phyloP scores from a whole-genome alignment of 1,140 invertebrate genomes.

The Anagrus nilaparvatae region DNA sequence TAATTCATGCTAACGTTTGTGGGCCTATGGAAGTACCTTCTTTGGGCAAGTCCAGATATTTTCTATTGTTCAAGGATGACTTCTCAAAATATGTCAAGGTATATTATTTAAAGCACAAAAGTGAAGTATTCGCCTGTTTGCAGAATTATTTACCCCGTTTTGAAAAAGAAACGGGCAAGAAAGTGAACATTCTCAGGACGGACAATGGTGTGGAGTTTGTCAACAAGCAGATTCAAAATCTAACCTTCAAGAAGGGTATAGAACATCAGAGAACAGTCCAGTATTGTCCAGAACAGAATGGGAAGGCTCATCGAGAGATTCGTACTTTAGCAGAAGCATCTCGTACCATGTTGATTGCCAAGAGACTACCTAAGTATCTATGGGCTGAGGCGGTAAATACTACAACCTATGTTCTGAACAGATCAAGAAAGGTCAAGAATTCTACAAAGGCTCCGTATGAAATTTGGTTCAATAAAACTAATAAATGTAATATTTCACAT shows the following conservation, averaged over 20 bases:
- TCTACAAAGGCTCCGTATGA: slow-evolving; percentile 22
- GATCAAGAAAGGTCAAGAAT: slow-evolving; percentile 3
- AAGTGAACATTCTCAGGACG: slow-evolving; percentile 18
- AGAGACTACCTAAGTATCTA: slow-evolving; percentile 8
- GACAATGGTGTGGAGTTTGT: slow-evolving; percentile 27
- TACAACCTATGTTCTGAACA: slow-evolving; percentile 14
- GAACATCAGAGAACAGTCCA: slow-evolving; percentile 10
- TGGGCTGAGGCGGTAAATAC: slow-evolving; percentile 20
- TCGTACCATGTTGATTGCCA: slow-evolving; percentile 13
- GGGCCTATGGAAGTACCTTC: slow-evolving; percentile 36
- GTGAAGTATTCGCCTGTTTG: slow-evolving; percentile 22
- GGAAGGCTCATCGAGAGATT: slow-evolving; percentile 26
- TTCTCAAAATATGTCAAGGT: slow-evolving; percentile 28
- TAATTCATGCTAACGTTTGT: slow-evolving; percentile 38
- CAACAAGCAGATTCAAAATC: slow-evolving; percentile 13
- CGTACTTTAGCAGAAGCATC: slow-evolving; percentile 25
- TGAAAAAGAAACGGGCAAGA: slow-evolving; percentile 19
- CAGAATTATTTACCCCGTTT: slow-evolving; percentile 15
- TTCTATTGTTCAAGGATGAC: slow-evolving; percentile 37
- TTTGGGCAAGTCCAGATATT: slow-evolving; percentile 25
- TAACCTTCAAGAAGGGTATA: slow-evolving; percentile 8
- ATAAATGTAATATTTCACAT: slow-evolving; percentile 19
- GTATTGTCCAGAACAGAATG: slow-evolving; percentile 29
- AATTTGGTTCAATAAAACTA: slow-evolving; percentile 20
- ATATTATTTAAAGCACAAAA: slow-evolving; percentile 31